phyloP scores from a whole-genome alignment of 1,140 invertebrate species.

The Grapholita molesta region DNA sequence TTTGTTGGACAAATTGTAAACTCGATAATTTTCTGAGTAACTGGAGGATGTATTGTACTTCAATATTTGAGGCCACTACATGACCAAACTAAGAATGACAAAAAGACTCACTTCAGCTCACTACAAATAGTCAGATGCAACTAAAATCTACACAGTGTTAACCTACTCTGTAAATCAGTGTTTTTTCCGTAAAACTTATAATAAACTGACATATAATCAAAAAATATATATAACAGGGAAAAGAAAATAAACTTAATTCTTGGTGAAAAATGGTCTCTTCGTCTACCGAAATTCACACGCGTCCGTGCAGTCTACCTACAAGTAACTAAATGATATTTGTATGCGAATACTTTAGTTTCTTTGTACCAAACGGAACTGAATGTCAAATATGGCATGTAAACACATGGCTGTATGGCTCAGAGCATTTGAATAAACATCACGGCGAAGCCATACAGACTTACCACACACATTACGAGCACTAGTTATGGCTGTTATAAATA shows the following conservation, averaged over 20 bases:
- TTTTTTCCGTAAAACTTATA: too few species aligned
- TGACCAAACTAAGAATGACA: too few species aligned
- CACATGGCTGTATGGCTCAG: conserved; percentile 42
- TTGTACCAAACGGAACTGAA: conserved; percentile 20
- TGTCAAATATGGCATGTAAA: conserved; percentile 22
- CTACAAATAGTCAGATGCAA: too few species aligned
- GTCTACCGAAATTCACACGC: background rate
- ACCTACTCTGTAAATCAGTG: too few species aligned
- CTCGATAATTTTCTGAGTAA: too few species aligned
- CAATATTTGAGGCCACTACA: too few species aligned
- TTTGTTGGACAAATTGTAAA: too few species aligned
- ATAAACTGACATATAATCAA: too few species aligned
- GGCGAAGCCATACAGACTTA: conserved; percentile 54
- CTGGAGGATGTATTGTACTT: too few species aligned
- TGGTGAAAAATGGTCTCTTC: background rate
- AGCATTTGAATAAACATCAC: conserved; percentile 71
- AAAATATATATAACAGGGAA: background rate
- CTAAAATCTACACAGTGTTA: too few species aligned
- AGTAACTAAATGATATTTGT: background rate
- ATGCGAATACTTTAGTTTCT: background rate
- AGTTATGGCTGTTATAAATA: conserved; percentile 3
- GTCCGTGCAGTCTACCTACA: background rate
- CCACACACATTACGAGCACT: conserved; percentile 26
- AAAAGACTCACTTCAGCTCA: too few species aligned
- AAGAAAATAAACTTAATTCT: background rate